Evolutionary conservation across 1,140 invertebrate species (phyloP).

Genomic region (Holcopasites calliopsidis): DNA sequence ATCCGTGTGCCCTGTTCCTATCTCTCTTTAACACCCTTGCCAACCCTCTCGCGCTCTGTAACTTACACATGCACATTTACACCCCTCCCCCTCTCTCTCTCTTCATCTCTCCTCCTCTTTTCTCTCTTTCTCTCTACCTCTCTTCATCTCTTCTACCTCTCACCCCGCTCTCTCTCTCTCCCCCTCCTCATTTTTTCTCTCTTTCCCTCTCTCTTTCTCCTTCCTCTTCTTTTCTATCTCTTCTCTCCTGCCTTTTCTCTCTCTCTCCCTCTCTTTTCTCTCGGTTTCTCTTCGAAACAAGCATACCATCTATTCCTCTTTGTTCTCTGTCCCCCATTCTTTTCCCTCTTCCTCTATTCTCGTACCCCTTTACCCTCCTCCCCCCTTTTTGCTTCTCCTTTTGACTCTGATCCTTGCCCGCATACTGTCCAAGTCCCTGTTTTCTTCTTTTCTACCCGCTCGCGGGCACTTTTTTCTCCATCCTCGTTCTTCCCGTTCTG

Average conservation of each 20-base stretch:
- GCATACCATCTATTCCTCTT: constrained; percentile 31
- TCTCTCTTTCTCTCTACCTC: neutral
- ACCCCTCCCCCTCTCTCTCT: constrained; percentile 19
- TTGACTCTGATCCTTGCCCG: constrained; percentile 15
- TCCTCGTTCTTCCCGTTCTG: neutral
- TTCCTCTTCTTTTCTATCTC: constrained; percentile 22
- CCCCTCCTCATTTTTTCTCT: neutral
- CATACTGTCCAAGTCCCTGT: constrained; percentile 21
- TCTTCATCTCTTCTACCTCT: neutral
- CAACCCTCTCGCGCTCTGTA: too few relatives aligned
- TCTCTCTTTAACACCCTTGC: too few relatives aligned
- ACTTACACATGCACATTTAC: neutral
- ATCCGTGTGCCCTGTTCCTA: constrained; percentile 67
- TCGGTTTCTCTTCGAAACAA: constrained; percentile 37
- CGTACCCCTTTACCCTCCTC: constrained; percentile 1
- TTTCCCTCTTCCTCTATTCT: constrained; percentile 19
- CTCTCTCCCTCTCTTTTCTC: constrained; percentile 28
- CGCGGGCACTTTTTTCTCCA: neutral
- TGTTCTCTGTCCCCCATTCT: neutral
- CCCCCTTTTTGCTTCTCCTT: constrained; percentile 3
- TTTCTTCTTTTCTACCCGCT: neutral
- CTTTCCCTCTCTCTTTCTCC: constrained; percentile 19
- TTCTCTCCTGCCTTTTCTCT: too few relatives aligned
- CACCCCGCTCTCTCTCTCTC: neutral
- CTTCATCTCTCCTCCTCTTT: neutral